Percentiles rank a stretch among this genome's conserved stretches.
phyloP scores from a whole-genome alignment of 2,113 vertebrate genomes.

The Plectropomus leopardus region DNA sequence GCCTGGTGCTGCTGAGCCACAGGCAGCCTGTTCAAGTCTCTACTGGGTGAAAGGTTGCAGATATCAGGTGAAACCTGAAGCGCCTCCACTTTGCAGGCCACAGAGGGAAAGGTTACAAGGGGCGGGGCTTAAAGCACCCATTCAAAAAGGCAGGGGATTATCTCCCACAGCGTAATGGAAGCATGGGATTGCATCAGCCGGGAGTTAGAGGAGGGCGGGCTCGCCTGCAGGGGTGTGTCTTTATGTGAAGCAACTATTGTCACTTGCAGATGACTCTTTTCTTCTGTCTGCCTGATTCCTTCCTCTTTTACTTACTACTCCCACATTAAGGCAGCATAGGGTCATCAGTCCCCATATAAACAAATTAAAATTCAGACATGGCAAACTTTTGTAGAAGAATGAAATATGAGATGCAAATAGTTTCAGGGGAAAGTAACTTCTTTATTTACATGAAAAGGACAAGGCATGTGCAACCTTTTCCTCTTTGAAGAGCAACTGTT shows the following conservation, averaged over 20 bases:
- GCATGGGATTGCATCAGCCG: constrained; percentile 83
- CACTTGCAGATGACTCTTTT: constrained; percentile 14
- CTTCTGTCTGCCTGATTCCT: background rate
- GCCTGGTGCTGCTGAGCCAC: constrained; percentile 49
- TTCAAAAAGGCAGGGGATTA: constrained; percentile 72
- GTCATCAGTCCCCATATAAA: background rate
- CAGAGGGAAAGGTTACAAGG: constrained; percentile 37
- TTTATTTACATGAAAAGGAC: background rate
- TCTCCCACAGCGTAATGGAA: constrained; percentile 69
- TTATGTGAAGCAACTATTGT: background rate
- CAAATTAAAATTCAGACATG: constrained; percentile 18
- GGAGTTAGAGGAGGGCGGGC: constrained; percentile 37
- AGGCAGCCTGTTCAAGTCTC: constrained; percentile 37
- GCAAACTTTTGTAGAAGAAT: constrained; percentile 1
- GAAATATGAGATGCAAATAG: background rate
- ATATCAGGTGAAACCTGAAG: constrained; percentile 68
- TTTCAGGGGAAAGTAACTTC: background rate
- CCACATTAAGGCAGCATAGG: background rate
- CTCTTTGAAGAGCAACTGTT: constrained; percentile 1
- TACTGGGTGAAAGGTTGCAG: constrained; percentile 79
- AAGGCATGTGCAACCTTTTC: background rate
- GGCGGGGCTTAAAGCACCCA: constrained; percentile 34
- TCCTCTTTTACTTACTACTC: constrained; percentile 13
- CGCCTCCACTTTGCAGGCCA: background rate
- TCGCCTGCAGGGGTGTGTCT: background rate